Base-by-base conservation (phyloP, 2,113 vertebrate species). In the Antechinus stuartii region DNA sequence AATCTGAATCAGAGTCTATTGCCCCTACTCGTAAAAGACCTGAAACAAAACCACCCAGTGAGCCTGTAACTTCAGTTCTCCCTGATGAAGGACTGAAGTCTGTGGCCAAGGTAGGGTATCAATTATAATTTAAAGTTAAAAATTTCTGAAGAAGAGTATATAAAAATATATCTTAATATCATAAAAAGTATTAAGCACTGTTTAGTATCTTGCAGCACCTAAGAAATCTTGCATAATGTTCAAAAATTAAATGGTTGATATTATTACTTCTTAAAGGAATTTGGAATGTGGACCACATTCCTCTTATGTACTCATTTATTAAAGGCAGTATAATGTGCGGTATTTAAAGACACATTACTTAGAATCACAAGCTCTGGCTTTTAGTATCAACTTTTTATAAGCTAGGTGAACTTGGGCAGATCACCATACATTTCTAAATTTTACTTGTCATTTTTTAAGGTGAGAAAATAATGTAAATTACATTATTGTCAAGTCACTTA, bases 21-120 rank as follows among this genome's bases (percentile, higher is more conserved):
- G 98, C 98, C 92, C 98, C 99, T 97, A 99, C 99, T 95, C 98
- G 99, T 89, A 99, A 98, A 97, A 99, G 99, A 97, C 99, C 99
- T 2, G 99, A 99, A 12, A 47, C 97, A 68, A 99, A 98, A 96
- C 90, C 98, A 90, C 92, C 96, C 26, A 94, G 95, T 2, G 96
- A 98, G 47, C 42, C 91, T 12, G 91, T 95, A 93, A 95, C 94
- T 52, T 27, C 95, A 14, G 55, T 96, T 52, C 92, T 94, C 0
- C 23, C 97, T 94, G 91, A 84, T 94, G 97, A 98, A 96, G 95
- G 95, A 49, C 26, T n/a, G 76, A 91, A 97, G 94, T 96, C 89
- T 92, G 25, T 25, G 91, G 55, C 24, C 91, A 90, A 95, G 90
- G 93, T 95, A 96, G 35, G 54, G 30, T 92, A 53, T 95, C 46